Evolutionary conservation across 53 echinoderm and acorn worm species (phyloP).

Genomic region (Glandiceps talaboti): DNA sequence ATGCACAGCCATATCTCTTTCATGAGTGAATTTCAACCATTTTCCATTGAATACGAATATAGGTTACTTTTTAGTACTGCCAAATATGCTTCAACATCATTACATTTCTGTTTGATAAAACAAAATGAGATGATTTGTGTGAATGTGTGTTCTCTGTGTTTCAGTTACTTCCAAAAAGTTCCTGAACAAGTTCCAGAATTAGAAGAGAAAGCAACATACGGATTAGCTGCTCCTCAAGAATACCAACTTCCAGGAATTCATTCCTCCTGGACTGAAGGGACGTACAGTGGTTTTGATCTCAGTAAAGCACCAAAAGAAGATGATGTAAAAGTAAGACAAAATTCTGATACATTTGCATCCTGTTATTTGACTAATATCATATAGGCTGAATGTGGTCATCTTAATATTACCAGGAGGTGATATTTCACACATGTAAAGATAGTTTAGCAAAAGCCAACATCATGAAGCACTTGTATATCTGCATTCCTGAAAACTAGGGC

Average conservation of each 20-base stretch:
- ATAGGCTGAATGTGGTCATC: too few species aligned
- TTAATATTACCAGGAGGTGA: too few species aligned
- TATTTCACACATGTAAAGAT: too few species aligned
- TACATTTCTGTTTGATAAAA: not conserved
- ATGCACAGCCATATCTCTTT: too few species aligned
- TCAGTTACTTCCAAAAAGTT: slow-evolving; percentile 73
- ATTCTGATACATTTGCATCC: too few species aligned
- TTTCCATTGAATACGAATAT: not conserved
- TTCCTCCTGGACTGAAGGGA: slow-evolving; percentile 65
- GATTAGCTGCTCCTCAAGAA: slow-evolving; percentile 60
- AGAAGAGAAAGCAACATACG: slow-evolving; percentile 60
- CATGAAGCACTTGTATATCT: too few species aligned
- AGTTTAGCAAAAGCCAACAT: too few species aligned
- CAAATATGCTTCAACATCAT: not conserved
- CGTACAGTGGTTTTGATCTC: slow-evolving; percentile 53
- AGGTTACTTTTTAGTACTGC: not conserved
- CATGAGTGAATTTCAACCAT: too few species aligned
- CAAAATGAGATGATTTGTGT: not conserved
- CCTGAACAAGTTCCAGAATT: slow-evolving; percentile 82
- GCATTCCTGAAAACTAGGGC: too few species aligned
- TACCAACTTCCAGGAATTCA: slow-evolving; percentile 43
- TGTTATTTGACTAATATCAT: too few species aligned
- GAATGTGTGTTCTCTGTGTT: not conserved
- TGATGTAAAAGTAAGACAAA: too few species aligned
- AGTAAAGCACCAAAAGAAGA: not conserved